A percentile compares a stretch with the other conserved stretches of the same genome.
Evolutionary conservation across 2,888 invertebrate genomes (phyloP).

Genomic region (Lasioglossum lativentre): DNA sequence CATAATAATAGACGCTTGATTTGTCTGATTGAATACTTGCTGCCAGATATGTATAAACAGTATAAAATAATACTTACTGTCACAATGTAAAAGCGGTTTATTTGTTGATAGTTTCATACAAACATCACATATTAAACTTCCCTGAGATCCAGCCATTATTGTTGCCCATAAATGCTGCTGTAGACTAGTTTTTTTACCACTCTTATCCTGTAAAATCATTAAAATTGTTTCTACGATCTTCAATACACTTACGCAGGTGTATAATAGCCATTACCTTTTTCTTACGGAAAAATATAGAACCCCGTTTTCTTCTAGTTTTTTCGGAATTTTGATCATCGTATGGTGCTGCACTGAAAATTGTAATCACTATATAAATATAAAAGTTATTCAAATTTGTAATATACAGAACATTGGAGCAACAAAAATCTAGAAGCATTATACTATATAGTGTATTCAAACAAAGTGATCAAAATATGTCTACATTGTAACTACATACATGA

Average conservation of each 20-base stretch:
- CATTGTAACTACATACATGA: constrained; percentile 33
- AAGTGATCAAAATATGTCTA: constrained; percentile 24
- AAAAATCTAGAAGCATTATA: constrained; percentile 53
- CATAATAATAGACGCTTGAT: background rate
- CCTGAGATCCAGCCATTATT: constrained; percentile 87
- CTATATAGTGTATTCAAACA: constrained; percentile 32
- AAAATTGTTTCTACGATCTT: background rate
- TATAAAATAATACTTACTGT: constrained; percentile 87
- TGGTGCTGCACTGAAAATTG: constrained; percentile 75
- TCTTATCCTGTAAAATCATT: constrained; percentile 88
- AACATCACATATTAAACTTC: constrained; percentile 90
- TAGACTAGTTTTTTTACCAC: constrained; percentile 87
- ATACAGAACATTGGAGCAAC: constrained; percentile 26
- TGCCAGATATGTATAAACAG: background rate
- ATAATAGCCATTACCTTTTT: constrained; percentile 88
- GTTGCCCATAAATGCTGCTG: constrained; percentile 90
- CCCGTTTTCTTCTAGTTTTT: constrained; percentile 92
- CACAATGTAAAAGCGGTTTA: constrained; percentile 93
- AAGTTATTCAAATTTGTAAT: background rate
- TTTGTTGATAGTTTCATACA: constrained; percentile 92
- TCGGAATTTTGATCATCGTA: constrained; percentile 91
- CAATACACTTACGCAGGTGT: background rate
- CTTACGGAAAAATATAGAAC: constrained; percentile 96
- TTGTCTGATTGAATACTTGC: background rate
- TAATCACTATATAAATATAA: constrained; percentile 9